Evolutionary conservation across 2,888 invertebrate genomes (phyloP).

Genomic region (Mamestra brassicae): DNA sequence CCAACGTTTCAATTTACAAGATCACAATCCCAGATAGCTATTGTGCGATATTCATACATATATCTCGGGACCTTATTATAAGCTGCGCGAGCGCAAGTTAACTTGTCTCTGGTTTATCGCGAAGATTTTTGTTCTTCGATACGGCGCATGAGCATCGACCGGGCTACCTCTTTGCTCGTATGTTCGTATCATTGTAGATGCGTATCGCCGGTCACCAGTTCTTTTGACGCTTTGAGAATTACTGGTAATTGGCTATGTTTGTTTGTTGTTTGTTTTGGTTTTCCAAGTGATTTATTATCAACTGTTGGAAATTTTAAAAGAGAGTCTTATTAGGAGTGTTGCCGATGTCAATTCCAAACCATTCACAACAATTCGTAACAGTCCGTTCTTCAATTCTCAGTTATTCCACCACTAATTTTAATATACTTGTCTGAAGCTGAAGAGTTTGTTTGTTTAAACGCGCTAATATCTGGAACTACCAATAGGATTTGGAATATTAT

Average conservation of each 20-base stretch:
- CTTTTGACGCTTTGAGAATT: conserved; percentile 73
- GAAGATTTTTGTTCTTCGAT: conserved; percentile 87
- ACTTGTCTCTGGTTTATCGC: conserved; percentile 88
- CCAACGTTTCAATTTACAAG: conserved; percentile 89
- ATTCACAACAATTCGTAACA: neutral
- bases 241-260: conserved; percentile 73
- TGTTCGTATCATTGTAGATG: conserved; percentile 79
- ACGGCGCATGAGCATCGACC: conserved; percentile 76
- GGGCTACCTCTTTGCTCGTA: conserved; percentile 68
- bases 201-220: conserved; percentile 74
- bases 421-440: neutral
- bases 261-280: conserved; percentile 26
- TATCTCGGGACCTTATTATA: conserved; percentile 85
- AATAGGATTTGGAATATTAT: too few species aligned
- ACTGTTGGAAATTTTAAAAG: neutral
- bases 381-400: neutral
- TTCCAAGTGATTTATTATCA: conserved; percentile 7
- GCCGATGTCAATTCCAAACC: neutral
- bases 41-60: conserved; percentile 84
- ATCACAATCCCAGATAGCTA: conserved; percentile 84
- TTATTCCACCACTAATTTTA: neutral
- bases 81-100: conserved; percentile 85
- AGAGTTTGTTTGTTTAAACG: too few species aligned
- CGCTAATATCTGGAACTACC: too few species aligned
- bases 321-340: neutral